Conservation (phyloP, 2,113 vertebrate genomes). For the Gallinago media region DNA sequence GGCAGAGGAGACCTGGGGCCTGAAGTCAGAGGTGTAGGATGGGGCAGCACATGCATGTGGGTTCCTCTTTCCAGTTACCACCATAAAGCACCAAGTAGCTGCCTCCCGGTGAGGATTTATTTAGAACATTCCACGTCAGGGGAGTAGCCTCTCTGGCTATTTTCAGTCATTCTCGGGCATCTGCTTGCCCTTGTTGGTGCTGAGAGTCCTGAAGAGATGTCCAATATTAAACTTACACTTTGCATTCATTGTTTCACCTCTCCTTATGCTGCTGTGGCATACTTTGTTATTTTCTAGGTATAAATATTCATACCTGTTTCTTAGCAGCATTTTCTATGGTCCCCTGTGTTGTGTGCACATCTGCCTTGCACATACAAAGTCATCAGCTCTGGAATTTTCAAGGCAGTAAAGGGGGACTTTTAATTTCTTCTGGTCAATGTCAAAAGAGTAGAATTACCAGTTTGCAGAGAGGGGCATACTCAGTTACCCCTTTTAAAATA, state of each 20-base stretch:
- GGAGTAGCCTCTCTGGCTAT: not conserved
- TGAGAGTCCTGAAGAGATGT: not conserved
- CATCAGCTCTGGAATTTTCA: not conserved
- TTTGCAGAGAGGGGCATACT: not conserved
- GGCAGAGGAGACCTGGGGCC: not conserved
- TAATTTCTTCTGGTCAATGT: not conserved
- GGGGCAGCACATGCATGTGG: not conserved
- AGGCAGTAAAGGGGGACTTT: not conserved
- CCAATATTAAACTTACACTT: not conserved
- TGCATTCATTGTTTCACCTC: not conserved
- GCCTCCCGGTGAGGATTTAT: not conserved
- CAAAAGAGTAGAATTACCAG: not conserved
- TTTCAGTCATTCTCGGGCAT: not conserved
- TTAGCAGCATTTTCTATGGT: not conserved
- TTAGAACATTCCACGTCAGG: not conserved
- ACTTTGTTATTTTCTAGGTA: not conserved
- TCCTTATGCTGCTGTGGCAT: not conserved
- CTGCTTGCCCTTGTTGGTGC: not conserved
- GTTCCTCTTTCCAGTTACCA: not conserved
- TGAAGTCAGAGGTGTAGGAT: not conserved
- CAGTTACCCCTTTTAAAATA: not conserved
- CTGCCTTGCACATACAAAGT: not conserved
- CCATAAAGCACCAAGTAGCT: not conserved
- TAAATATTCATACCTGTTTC: not conserved
- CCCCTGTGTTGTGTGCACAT: fast-evolving